Evolutionary conservation across 2,797 vertebrate species (phyloP).

Genomic region (Cephalopachus bancanus): DNA sequence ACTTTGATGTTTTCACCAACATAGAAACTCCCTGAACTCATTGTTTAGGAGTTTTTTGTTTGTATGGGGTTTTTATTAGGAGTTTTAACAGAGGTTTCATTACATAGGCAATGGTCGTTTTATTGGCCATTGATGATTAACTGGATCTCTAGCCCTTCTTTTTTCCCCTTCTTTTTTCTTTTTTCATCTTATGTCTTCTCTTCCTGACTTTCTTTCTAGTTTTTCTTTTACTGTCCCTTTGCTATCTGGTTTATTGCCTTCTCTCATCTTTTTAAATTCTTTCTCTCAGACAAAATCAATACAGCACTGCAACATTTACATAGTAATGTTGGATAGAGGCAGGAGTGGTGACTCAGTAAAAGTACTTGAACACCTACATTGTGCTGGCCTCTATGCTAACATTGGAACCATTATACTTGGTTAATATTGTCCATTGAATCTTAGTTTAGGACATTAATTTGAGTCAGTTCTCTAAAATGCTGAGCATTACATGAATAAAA

Average conservation of each 20-base stretch:
- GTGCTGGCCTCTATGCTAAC: neutral
- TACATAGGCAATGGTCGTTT: neutral
- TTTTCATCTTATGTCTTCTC: neutral
- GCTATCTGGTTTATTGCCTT: neutral
- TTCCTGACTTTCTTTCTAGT: neutral
- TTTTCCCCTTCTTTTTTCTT: too few species aligned
- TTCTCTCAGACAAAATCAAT: constrained; percentile 59
- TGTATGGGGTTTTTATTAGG: neutral
- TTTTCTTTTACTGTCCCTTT: constrained; percentile 4
- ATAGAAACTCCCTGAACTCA: neutral
- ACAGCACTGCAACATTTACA: constrained; percentile 11
- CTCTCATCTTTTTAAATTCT: constrained; percentile 4
- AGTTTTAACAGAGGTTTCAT: neutral
- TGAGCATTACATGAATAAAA: constrained; percentile 32
- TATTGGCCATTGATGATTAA: neutral
- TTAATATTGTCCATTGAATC: neutral
- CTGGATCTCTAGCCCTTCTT: neutral
- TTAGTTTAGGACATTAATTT: constrained; percentile 13
- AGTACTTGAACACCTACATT: neutral
- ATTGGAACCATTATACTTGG: neutral
- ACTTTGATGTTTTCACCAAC: neutral
- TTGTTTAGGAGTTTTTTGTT: neutral
- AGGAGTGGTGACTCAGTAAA: neutral
- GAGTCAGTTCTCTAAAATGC: constrained; percentile 32
- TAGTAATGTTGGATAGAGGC: neutral